Base-by-base conservation (phyloP, 2,888 invertebrate genomes). In the Pollenia labialis region DNA sequence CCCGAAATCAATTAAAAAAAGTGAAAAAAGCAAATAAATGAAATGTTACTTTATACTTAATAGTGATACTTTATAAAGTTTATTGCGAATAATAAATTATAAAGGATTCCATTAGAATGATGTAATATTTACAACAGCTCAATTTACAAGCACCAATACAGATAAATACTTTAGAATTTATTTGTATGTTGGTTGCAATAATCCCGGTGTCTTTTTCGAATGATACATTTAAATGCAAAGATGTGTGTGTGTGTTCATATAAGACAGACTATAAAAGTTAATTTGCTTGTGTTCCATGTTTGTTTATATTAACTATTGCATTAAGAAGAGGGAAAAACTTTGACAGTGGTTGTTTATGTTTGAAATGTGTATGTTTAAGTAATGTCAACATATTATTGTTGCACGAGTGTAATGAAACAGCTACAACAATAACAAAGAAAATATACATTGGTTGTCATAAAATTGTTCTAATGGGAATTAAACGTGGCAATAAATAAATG, bases 381-480 rank as follows among this genome's bases (percentile, higher is more conserved):
- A 64, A 58, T 52, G 75, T 66, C 77, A 58, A 62, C 56, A 77
- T 74, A 52, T 72, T 52, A 32, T 52, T 68, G 50, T 68, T 68
- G 66, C 56, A 18, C 32, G 84, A 66, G 44, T 46, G 32, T 32
- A 32, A 32, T 32, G 32, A 32, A 54, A 46, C 44, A 64, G 32
- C 32, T 32, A 32, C 32, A 32, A 32, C 32, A 32, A 32, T 32
- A 32, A 32, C 32, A 64, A 42, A 77, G 23, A 62, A 56, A 50
- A 54, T 50, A 62, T 46, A 54, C 69, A 71, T 69, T 80, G 82
- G 56, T 64, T 92, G 91, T 90, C 91, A 89, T 90, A 88, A 89
- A 91, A 92, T 91, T 90, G 90, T 90, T 88, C 92, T 90, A 89
- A 90, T 90, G 92, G 92, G 92, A 91, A 89, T 90, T 90, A 90